Evolutionary conservation across 1,140 invertebrate species (phyloP).

Genomic region (Phenacoccus solenopsis): DNA sequence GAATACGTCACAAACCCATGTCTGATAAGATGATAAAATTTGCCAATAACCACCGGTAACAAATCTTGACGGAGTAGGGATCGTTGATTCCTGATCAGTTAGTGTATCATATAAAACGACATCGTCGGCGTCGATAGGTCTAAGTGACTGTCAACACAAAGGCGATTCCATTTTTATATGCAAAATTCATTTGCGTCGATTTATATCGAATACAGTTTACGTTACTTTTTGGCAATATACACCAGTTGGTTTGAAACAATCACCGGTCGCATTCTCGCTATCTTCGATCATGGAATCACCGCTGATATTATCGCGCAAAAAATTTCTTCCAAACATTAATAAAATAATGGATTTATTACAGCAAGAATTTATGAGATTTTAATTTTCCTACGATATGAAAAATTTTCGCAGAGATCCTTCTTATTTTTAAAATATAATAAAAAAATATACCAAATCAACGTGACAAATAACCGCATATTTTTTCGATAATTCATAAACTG

Average conservation of each 20-base stretch:
- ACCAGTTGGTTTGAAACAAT: not conserved
- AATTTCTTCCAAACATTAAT: slow-evolving; percentile 16
- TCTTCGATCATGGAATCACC: slow-evolving; percentile 3
- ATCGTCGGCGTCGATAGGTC: not conserved
- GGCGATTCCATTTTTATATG: no score
- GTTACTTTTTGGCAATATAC: not conserved
- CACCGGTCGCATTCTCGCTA: not conserved
- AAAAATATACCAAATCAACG: no score
- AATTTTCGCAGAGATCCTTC: not conserved
- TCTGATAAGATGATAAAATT: slow-evolving; percentile 8
- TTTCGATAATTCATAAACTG: no score
- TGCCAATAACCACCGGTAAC: slow-evolving; percentile 6
- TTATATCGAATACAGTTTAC: not conserved
- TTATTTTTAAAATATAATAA: no score
- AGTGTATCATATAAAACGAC: not conserved
- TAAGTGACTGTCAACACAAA: not conserved
- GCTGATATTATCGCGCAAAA: not conserved
- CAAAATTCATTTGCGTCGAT: not conserved
- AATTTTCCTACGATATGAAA: not conserved
- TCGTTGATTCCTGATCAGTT: not conserved
- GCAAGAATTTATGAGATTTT: not conserved
- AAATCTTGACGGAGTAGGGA: not conserved
- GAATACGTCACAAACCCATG: not conserved
- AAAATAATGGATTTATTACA: not conserved
- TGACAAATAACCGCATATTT: no score